A percentile compares a stretch with the other conserved stretches of the same genome.
Conservation (phyloP, 2,797 vertebrate species). For the Thaleichthys pacificus region DNA sequence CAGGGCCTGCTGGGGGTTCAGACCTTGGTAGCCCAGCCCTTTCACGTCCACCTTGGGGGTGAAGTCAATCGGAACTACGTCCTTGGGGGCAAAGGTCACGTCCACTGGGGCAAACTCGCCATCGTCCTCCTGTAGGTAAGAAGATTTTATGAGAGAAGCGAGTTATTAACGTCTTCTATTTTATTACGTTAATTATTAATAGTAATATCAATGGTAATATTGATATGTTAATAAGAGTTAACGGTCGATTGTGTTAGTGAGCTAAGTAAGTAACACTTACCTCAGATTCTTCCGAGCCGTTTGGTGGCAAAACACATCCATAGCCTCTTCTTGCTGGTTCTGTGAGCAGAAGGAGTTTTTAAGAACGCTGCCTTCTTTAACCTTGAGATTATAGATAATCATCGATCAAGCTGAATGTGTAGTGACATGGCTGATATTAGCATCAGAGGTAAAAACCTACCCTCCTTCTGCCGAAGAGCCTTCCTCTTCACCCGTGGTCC, state of each 20-base stretch:
- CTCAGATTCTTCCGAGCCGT: constrained; percentile 83
- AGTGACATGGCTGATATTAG: background rate
- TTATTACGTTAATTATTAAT: background rate
- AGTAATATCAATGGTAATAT: background rate
- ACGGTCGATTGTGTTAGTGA: background rate
- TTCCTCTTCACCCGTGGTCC: constrained; percentile 91
- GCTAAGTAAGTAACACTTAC: constrained; percentile 55
- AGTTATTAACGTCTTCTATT: background rate
- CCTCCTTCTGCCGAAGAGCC: constrained; percentile 71
- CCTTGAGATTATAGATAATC: background rate
- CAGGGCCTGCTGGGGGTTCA: constrained; percentile 85
- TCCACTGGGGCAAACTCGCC: constrained; percentile 87
- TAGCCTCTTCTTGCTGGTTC: constrained; percentile 71
- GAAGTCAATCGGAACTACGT: constrained; percentile 87
- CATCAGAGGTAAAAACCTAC: constrained; percentile 55
- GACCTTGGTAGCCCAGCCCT: constrained; percentile 88
- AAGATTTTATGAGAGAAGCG: background rate
- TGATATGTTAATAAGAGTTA: background rate
- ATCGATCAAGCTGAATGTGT: background rate
- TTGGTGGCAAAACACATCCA: constrained; percentile 74
- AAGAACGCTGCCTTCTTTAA: background rate
- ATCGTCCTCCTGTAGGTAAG: constrained; percentile 75
- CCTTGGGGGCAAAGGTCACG: constrained; percentile 93
- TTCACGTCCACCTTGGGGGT: constrained; percentile 81
- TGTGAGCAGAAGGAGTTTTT: constrained; percentile 43